A percentile compares a stretch with the other conserved stretches of the same genome.
These are phyloP conservation scores for Margarornis squamiger DNA, from an alignment of 2,797 vertebrate species.

Conservation along the genomic window DNA sequence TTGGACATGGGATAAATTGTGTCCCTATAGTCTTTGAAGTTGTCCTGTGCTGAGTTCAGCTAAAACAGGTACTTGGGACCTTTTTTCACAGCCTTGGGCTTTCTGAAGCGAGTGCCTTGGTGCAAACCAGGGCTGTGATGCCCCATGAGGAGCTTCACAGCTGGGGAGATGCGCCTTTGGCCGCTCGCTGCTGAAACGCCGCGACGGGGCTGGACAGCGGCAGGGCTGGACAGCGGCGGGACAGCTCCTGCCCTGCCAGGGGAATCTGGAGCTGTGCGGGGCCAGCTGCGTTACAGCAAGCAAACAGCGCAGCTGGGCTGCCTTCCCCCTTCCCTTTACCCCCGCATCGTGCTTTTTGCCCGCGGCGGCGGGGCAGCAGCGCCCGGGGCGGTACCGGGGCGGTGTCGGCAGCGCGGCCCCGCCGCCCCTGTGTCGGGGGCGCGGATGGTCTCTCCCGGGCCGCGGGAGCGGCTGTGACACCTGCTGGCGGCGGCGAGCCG, in stretches of 20 bases:
- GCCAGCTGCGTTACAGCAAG: not conserved
- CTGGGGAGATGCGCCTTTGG: not conserved
- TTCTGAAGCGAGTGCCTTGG: rapidly evolving
- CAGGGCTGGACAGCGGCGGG: not conserved
- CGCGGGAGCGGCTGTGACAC: not conserved
- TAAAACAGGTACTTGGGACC: not conserved
- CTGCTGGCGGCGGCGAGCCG: conserved; percentile 22
- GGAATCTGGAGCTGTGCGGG: not conserved
- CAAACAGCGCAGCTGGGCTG: not conserved
- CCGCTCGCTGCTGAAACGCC: not conserved
- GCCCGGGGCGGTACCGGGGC: not conserved
- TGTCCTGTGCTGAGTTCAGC: not conserved
- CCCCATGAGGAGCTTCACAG: not conserved
- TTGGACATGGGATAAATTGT: not conserved
- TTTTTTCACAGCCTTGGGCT: not conserved
- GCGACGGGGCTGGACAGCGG: not conserved
- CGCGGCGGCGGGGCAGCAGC: not conserved
- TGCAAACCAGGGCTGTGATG: not conserved
- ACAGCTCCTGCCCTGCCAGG: not conserved
- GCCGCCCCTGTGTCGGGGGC: not conserved
- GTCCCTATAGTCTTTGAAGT: not conserved
- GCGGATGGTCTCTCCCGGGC: conserved; percentile 39
- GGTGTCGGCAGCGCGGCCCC: not conserved
- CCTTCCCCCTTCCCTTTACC: not conserved
- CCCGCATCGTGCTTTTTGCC: rapidly evolving